Evolutionary conservation across 2,113 vertebrate genomes (phyloP).

Genomic region (Gasterosteus nipponicus): DNA sequence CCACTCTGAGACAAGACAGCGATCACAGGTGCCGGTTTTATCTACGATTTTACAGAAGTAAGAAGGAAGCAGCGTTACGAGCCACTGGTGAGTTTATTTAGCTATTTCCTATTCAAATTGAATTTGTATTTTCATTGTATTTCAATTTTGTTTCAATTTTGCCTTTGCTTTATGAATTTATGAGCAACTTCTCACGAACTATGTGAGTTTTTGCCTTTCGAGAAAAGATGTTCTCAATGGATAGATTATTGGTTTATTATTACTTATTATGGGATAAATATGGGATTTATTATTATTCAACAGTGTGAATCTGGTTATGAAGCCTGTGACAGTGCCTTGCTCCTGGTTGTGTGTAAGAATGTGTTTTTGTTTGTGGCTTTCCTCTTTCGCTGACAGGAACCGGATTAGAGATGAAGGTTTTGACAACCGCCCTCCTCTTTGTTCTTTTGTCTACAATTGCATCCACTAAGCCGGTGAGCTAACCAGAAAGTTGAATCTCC

Average conservation of each 20-base stretch:
- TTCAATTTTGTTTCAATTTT: neutral
- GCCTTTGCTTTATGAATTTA: neutral
- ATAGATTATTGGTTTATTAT: neutral
- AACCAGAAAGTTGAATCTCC: neutral
- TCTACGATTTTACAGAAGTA: neutral
- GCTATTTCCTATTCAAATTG: neutral
- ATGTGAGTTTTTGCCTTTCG: neutral
- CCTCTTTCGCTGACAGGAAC: conserved; percentile 22
- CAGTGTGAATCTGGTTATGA: neutral
- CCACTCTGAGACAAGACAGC: neutral
- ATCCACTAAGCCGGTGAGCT: conserved; percentile 52
- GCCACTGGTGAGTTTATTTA: conserved; percentile 12
- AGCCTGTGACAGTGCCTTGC: neutral
- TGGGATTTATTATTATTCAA: no score
- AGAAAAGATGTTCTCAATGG: neutral
- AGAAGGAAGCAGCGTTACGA: no score
- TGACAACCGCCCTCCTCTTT: conserved; percentile 43
- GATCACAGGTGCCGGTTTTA: conserved; percentile 3
- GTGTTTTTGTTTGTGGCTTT: conserved; percentile 35
- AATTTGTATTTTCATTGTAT: fast-evolving
- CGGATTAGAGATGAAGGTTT: conserved; percentile 57
- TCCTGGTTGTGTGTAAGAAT: neutral
- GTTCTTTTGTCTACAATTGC: conserved; percentile 38
- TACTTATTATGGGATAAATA: no score
- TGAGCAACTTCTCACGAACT: neutral